Percentiles rank a stretch among this genome's conserved stretches.
Conservation (phyloP, 2,113 vertebrate species). For the Bothrops jararaca region DNA sequence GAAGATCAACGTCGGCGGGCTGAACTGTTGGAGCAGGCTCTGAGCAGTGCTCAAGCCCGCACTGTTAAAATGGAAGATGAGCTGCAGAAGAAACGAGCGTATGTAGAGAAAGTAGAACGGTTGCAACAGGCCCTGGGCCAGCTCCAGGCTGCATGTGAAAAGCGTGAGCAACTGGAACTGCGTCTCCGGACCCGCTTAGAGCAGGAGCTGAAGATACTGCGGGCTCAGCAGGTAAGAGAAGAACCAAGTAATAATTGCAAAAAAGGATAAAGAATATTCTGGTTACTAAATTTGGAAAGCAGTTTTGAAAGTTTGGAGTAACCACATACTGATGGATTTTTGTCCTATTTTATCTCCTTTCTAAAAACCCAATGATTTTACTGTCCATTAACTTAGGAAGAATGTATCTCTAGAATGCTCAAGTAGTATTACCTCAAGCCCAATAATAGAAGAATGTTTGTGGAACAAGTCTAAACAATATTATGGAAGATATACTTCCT, state of each 20-base stretch:
- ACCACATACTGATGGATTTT: neutral
- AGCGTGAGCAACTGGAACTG: constrained; percentile 88
- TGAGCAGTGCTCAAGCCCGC: constrained; percentile 81
- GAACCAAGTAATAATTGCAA: rapidly evolving
- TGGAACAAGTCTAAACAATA: neutral
- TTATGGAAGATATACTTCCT: neutral
- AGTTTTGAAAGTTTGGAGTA: rapidly evolving
- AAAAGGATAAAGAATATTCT: rapidly evolving
- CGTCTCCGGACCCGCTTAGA: constrained; percentile 89
- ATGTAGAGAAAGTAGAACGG: constrained; percentile 92
- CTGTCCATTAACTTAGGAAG: neutral
- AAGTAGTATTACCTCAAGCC: too few relatives aligned
- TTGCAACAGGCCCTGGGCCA: constrained; percentile 92
- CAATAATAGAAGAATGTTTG: neutral
- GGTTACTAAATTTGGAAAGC: rapidly evolving
- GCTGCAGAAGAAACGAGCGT: constrained; percentile 87
- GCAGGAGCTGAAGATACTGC: constrained; percentile 91
- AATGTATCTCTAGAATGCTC: neutral
- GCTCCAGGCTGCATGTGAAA: constrained; percentile 93
- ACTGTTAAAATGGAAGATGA: constrained; percentile 86
- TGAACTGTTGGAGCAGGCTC: constrained; percentile 86
- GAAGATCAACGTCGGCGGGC: constrained; percentile 88
- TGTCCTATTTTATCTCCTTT: neutral
- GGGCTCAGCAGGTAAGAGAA: constrained; percentile 86
- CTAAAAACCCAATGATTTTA: neutral